Evolutionary conservation across 2,888 invertebrate genomes (phyloP), one percentile per base, ranked within the genome.

Genomic region (Electrophaes corylata): DNA sequence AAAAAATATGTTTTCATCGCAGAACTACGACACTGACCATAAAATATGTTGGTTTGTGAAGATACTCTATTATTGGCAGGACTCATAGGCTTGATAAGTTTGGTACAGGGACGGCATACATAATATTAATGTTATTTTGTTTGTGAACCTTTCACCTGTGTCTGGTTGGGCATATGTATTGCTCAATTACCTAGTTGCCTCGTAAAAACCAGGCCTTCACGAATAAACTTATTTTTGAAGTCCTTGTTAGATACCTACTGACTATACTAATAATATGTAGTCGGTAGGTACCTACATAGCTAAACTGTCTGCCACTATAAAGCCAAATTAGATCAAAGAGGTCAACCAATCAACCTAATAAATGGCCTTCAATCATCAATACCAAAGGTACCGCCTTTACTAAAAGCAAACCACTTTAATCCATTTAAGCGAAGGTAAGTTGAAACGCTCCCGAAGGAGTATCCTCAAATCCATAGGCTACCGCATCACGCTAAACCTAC

Each of bases 341-440:
- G 77, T 75, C 75, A 61, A 66, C 70, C 77, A 78, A 86, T 85
- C 83, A 81, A 75, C 67, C 72, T 83, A 81, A 81, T 86, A 81
- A 77, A 76, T 72, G 72, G 62, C 73, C 77, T 75, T 82, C 83
- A 81, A 75, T 73, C 73, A 70, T 67, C 73, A 72, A 82, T 82
- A 69, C 65, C 64, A 75, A 74, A 29, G 26, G 6, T 29, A 72
- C 68, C 75, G 82, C 79, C 83, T 81, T 80, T 72, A 71, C 78
- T 82, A 75, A 85, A 86, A 83, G 82, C 79, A 68, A 73, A 67
- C 80, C 81, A 85, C 78, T 87, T 87, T 84, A 90, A 91, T 91
- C 86, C 78, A 88, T 86, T 89, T 88, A 86, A 86, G 79, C 75
- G 40, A 40, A 31, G 40, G 84, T 78, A 74, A 77, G 74, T 76